Base-by-base conservation (phyloP, 2,888 invertebrate genomes). In the Drosophila hamatofila region DNA sequence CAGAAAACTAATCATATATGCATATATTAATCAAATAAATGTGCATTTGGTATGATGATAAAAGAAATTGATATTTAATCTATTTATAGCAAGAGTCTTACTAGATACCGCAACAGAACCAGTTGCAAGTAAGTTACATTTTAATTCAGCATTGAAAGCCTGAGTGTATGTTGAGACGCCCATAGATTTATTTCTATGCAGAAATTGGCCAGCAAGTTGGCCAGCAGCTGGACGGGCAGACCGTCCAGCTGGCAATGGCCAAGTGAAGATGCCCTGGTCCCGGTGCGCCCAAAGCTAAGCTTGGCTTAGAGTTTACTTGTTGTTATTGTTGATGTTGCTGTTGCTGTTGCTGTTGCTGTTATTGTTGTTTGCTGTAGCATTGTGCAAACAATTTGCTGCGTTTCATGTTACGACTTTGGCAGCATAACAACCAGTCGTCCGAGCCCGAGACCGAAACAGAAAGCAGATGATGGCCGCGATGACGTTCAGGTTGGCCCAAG, bases 301-400 rank as follows among this genome's bases (percentile, higher is more conserved):
- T 62, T 51, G 27, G 55, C 72, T 68, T 65, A 66, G 55, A 83
- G 81, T 80, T 21, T 18, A 4, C n/a, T 30, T 33, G 49, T 30
- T 30, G 27, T 30, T 41, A 11, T 23, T 23, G 16, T 21, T 44
- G 23, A 14, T 44, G 14, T 6, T 14, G 23, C 9, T 33, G 30
- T 12, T 51, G 21, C 8, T 23, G 33, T 2, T 51, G 33, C n/a
- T 33, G 18, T 21, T 51, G 51, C 18, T 30, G 27, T 30, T 41
- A 11, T 23, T 23, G 16, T 21, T 44, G 23, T 23, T 44, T 51
- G 33, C n/a, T 54, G 39, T 12, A 71, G 62, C 72, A 83, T 83
- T 82, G 76, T 81, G 81, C 81, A 80, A 83, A 83, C 82, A 83
- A 82, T 82, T 83, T 82, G 79, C 85, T 84, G 85, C 82, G 85